Evolutionary conservation across 2,113 vertebrate species (phyloP), one percentile per base, ranked within the genome.

Genomic region (Macrotus californicus): DNA sequence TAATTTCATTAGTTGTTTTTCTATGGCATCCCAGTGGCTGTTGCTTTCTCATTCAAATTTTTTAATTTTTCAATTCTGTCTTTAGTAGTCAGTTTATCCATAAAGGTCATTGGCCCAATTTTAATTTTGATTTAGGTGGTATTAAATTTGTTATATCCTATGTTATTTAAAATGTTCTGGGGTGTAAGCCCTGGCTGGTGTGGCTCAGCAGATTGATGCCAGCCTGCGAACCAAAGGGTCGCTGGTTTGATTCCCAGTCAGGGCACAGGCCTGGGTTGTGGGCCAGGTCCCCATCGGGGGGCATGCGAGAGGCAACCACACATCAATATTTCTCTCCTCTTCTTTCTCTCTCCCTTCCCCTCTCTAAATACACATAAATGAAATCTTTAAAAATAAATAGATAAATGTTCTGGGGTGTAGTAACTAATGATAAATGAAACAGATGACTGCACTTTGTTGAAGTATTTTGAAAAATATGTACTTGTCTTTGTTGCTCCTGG

Each of bases 91-190:
- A 89, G 14, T 64, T 93, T 66, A 72, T 34, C 61, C 43, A 29
- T 76, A 75, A 95, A 95, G 6, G 34, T 67, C 34, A 70, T 50
- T 80, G 34, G 77, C 52, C 22, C 43, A 75, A 21, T 56, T 92
- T 96, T 94, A 77, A 21, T 3, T 81, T 96, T 88, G n/a, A 82
- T 85, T 82, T 94, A 83, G 59, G 8, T 79, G 26, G 52, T 39
- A 16, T 66, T 73, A 87, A 93, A 54, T 73, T 34, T 94, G 52
- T 93, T 86, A 13, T 39, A 26, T 29, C 36, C 59, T 84, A 11
- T 67, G 7, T 76, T 84, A 69, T 61, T 93, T 93, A 87, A 95
- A 86, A 84, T 64, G 61, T 64, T 82, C 89, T 61, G 75, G 29
- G 36, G 9, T 31, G 1, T 46, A 41, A 59, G 56, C 56, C 56